Evolutionary conservation across 1,140 invertebrate species (phyloP).

Genomic region (Anoplophora glabripennis): DNA sequence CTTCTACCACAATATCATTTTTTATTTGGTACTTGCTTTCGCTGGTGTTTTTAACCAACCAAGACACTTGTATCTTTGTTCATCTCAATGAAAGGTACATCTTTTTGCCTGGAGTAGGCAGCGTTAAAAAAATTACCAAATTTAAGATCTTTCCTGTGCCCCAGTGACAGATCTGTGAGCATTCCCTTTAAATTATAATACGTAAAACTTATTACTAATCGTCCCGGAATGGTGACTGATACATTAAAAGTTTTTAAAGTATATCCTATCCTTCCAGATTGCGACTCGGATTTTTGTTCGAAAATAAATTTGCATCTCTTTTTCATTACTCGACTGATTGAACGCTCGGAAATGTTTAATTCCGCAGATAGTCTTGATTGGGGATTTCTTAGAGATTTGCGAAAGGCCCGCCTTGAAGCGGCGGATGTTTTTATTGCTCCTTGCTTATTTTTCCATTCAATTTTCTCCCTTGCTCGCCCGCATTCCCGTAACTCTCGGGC

Average conservation of each 20-base stretch:
- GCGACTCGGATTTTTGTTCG: not conserved
- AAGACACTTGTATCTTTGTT: no score
- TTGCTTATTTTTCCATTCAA: no score
- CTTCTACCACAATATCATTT: no score
- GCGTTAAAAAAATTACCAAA: not conserved
- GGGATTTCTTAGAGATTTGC: conserved; percentile 19
- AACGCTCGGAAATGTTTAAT: conserved; percentile 2
- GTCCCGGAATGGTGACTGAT: not conserved
- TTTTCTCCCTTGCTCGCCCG: no score
- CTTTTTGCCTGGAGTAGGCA: not conserved
- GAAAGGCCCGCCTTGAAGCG: no score
- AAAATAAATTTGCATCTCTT: conserved; percentile 26
- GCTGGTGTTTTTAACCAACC: no score
- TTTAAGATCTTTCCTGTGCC: not conserved
- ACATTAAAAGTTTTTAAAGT: not conserved
- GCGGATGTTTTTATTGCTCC: no score
- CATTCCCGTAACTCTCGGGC: no score
- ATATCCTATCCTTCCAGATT: not conserved
- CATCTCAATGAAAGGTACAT: no score
- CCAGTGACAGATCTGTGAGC: not conserved
- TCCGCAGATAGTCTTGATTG: not conserved
- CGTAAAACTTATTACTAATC: not conserved
- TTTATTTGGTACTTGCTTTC: no score
- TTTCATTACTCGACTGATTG: conserved; percentile 22
- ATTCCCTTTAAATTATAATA: not conserved